A percentile compares a stretch with the other conserved stretches of the same genome.
phyloP scores from a whole-genome alignment of 2,797 vertebrate species.

The Taenioides sp. region DNA sequence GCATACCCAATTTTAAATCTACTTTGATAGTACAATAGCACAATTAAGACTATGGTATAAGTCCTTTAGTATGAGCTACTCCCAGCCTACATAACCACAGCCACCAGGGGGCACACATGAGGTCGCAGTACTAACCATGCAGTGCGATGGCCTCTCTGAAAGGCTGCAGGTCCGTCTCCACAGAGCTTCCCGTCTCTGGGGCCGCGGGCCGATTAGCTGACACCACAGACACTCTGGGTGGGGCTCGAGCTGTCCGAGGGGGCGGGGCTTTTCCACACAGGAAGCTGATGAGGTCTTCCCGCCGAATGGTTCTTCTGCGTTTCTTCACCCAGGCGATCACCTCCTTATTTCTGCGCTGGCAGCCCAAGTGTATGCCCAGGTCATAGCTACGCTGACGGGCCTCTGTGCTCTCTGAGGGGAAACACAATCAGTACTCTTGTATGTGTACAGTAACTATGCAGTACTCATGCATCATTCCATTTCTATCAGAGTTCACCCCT shows the following conservation, averaged over 20 bases:
- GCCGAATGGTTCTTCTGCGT: conserved; percentile 94
- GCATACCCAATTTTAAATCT: too few relatives aligned
- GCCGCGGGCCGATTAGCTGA: conserved; percentile 90
- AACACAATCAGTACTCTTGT: not conserved
- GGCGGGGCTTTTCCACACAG: conserved; percentile 97
- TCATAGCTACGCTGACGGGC: conserved; percentile 94
- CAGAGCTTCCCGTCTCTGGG: conserved; percentile 92
- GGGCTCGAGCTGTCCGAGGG: conserved; percentile 90
- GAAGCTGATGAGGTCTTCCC: conserved; percentile 99
- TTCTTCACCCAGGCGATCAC: conserved; percentile 99
- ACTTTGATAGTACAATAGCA: too few relatives aligned
- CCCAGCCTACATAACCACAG: not conserved
- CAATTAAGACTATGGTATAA: too few relatives aligned
- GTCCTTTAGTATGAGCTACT: too few relatives aligned
- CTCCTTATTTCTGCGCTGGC: conserved; percentile 96
- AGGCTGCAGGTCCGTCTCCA: conserved; percentile 98
- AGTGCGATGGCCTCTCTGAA: conserved; percentile 99
- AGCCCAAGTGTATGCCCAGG: conserved; percentile 94
- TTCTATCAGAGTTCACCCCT: too few relatives aligned
- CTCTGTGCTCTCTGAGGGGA: conserved; percentile 90
- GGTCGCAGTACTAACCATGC: conserved; percentile 82
- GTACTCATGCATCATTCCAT: not conserved
- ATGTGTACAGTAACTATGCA: not conserved
- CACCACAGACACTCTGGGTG: conserved; percentile 93
- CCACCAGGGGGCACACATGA: not conserved